phyloP scores from a whole-genome alignment of 1,140 invertebrate genomes.

The Oncopodura yosiiana region DNA sequence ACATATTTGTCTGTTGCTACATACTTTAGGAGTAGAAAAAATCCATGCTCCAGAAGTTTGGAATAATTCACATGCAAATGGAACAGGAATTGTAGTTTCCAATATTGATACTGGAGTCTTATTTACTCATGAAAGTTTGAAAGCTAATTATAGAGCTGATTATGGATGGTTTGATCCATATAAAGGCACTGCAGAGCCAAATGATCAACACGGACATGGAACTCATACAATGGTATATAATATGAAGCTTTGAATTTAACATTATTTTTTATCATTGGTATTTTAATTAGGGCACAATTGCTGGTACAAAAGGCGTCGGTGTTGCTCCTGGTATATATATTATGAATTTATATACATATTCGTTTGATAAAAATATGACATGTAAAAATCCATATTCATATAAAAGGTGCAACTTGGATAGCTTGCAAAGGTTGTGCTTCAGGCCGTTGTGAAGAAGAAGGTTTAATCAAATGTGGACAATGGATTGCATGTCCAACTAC shows the following conservation, averaged over 20 bases:
- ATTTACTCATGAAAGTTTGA: conserved; percentile 3
- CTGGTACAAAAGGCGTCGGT: conserved; percentile 6
- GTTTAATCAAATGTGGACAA: conserved; percentile 13
- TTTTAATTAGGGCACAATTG: conserved; percentile 12
- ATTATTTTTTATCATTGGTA: too few species aligned
- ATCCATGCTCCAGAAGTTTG: conserved; percentile 2
- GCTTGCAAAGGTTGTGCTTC: not conserved
- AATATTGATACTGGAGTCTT: conserved; percentile 9
- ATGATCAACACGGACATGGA: conserved; percentile 13
- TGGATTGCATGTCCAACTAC: conserved; percentile 21
- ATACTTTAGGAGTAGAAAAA: not conserved
- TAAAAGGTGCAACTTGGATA: too few species aligned
- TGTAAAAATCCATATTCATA: too few species aligned
- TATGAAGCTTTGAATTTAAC: too few species aligned
- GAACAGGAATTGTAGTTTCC: conserved; percentile 1
- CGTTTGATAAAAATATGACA: too few species aligned
- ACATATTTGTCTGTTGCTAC: too few species aligned
- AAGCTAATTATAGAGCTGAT: not conserved
- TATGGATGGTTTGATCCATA: conserved; percentile 15
- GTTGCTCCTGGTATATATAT: conserved; percentile 21
- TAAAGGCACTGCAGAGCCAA: not conserved
- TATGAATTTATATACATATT: too few species aligned
- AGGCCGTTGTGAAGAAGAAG: not conserved
- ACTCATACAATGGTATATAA: conserved; percentile 15
- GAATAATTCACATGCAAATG: not conserved